These are phyloP conservation scores for Rhynchotus rufescens DNA, from an alignment of 2,797 vertebrate genomes.

Conservation along the genomic window DNA sequence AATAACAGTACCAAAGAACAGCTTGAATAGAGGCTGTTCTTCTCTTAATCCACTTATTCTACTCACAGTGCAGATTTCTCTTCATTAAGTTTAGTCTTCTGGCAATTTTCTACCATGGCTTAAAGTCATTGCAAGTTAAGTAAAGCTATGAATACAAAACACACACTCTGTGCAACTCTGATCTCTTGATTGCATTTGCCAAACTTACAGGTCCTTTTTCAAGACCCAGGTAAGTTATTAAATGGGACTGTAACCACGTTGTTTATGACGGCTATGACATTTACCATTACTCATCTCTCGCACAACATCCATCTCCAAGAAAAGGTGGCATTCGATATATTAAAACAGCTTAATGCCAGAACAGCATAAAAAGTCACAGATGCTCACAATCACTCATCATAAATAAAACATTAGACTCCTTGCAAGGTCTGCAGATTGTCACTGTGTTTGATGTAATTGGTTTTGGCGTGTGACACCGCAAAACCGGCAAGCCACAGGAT, in stretches of 20 bases:
- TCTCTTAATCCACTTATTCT: neutral
- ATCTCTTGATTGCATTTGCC: neutral
- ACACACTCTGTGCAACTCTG: neutral
- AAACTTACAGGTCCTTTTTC: accelerated
- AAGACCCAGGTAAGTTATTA: neutral
- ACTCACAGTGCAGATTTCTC: neutral
- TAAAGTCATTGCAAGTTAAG: accelerated
- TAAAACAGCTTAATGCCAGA: constrained; percentile 4
- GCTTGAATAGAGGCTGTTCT: neutral
- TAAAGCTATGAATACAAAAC: neutral
- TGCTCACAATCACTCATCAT: neutral
- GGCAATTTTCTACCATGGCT: neutral
- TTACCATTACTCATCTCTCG: neutral
- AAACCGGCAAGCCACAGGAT: neutral
- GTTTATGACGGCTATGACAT: neutral
- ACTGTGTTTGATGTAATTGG: neutral
- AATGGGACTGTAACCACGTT: neutral
- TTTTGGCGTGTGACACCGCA: neutral
- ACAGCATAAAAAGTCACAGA: constrained; percentile 18
- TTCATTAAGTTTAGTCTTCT: neutral
- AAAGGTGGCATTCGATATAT: neutral
- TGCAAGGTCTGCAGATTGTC: neutral
- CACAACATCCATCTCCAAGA: neutral
- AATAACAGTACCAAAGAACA: neutral
- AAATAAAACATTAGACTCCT: constrained; percentile 50